A percentile compares a stretch with the other conserved stretches of the same genome.
Conservation (phyloP, 2,888 invertebrate species). For the Asteroscopus sphinx region DNA sequence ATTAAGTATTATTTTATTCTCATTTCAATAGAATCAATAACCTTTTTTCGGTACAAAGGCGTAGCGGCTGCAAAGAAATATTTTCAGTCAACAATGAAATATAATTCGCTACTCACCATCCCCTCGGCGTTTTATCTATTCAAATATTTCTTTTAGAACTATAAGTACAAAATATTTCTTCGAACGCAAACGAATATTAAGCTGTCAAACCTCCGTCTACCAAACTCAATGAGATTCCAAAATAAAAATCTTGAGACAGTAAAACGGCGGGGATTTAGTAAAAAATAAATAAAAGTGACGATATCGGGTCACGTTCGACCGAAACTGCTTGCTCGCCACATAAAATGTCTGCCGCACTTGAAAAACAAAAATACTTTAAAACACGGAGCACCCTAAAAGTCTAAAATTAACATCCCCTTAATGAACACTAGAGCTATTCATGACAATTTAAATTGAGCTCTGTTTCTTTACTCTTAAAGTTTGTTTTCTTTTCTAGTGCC, state of each 20-base stretch:
- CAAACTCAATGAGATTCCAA: constrained; percentile 59
- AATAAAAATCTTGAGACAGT: constrained; percentile 54
- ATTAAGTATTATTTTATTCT: constrained; percentile 28
- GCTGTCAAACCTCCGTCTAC: constrained; percentile 58
- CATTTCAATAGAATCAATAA: constrained; percentile 22
- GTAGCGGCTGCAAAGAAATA: constrained; percentile 7
- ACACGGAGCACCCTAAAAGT: constrained; percentile 74
- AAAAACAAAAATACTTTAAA: constrained; percentile 74
- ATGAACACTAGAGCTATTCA: constrained; percentile 61
- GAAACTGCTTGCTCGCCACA: constrained; percentile 60
- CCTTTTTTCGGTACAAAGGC: constrained; percentile 11
- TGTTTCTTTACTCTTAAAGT: constrained; percentile 65
- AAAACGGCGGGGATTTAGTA: constrained; percentile 49
- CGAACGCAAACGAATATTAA: constrained; percentile 49
- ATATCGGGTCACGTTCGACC: constrained; percentile 67
- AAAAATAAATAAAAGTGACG: constrained; percentile 57
- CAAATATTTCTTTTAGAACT: constrained; percentile 40
- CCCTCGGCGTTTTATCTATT: constrained; percentile 42
- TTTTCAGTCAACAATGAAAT: constrained; percentile 30
- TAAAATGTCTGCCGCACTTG: constrained; percentile 62
- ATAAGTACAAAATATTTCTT: constrained; percentile 32
- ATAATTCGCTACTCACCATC: constrained; percentile 24
- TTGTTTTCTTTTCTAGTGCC: constrained; percentile 91
- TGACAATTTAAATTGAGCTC: constrained; percentile 51
- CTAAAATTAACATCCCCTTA: constrained; percentile 82